Conservation (phyloP, 1,140 invertebrate species). For the Penaeus chinensis region DNA sequence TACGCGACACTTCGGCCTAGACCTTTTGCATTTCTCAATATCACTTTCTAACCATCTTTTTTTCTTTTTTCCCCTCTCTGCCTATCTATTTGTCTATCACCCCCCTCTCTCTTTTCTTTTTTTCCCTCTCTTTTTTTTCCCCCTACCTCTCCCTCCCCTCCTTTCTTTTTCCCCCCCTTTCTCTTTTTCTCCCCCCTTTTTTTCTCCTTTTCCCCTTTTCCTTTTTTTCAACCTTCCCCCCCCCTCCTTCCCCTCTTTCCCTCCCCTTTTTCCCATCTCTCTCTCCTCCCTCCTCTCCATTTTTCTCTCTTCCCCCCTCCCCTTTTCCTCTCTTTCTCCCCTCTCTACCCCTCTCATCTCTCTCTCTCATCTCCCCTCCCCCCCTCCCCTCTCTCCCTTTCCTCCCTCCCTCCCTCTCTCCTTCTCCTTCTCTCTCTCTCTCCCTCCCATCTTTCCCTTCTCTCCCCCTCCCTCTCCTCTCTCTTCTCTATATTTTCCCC, state of each 20-base stretch:
- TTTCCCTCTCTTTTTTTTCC: not conserved
- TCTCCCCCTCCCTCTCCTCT: too few species aligned
- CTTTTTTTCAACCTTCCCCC: not conserved
- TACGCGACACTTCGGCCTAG: too few species aligned
- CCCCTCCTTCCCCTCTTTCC: too few species aligned
- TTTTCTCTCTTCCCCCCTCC: too few species aligned
- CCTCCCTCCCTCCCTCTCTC: not conserved
- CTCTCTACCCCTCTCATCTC: too few species aligned
- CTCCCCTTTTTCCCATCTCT: too few species aligned
- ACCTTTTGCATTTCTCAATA: too few species aligned
- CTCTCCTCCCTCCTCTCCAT: not conserved
- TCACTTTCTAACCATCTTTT: too few species aligned
- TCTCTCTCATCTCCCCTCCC: too few species aligned
- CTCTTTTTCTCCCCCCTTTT: not conserved
- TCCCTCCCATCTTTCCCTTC: not conserved
- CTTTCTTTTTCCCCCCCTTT: not conserved
- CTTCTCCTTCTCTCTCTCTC: not conserved
- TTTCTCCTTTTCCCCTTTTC: not conserved
- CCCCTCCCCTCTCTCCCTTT: too few species aligned
- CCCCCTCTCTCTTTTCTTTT: not conserved
- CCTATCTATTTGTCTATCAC: not conserved
- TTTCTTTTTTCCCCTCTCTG: not conserved
- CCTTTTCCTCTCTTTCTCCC: too few species aligned
- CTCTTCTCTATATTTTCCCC: too few species aligned
- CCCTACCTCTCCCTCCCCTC: not conserved